Evolutionary conservation across 2,888 invertebrate genomes (phyloP), one percentile per base, ranked within the genome.

Genomic region (Liposcelis brunnea): DNA sequence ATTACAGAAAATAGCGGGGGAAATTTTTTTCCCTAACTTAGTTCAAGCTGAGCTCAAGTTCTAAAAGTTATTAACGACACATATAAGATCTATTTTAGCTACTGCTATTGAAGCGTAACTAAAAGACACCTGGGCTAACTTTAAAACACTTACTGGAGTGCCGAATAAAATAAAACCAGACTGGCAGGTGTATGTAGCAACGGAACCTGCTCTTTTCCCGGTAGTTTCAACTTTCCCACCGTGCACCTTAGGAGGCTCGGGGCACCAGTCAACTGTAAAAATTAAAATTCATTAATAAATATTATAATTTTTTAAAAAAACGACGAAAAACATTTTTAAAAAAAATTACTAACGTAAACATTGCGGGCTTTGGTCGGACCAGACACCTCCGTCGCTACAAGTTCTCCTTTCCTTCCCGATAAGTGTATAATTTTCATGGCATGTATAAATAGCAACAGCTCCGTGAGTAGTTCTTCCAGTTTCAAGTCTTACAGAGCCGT

Each of bases 151-250:
- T 62, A 84, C 84, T 54, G 80, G 75, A 57, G 80, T 74, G 33
- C 90, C 90, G 51, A 81, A 80, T 16, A 90, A 66, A 48, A 87
- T 80, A 60, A 84, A 86, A 44, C 90, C 91, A 49, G 77, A 70
- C 56, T 83, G 78, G 55, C 90, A 91, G 3, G 71, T 69, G 57
- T 89, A 91, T 0, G 74, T 76, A 0, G 87, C 85, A 0, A 79
- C 74, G 1, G 84, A 83, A 2, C 86, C 86, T 2, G 82, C 80
- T 49, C 81, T 74, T 52, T 77, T 77, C 2, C 87, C 85, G 1
- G 72, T 73, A 6, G 75, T 72, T 1, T 68, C 62, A 0, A 87
- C 80, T 1, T 74, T 64, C 2, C 85, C 86, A 0, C 89, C 89
- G 6, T 76, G 68, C 2, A 87, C 78, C 31, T 71, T 69, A 1